These are phyloP conservation scores for Lithophane ornitopus DNA, from an alignment of 2,888 invertebrate species.

Conservation along the genomic window DNA sequence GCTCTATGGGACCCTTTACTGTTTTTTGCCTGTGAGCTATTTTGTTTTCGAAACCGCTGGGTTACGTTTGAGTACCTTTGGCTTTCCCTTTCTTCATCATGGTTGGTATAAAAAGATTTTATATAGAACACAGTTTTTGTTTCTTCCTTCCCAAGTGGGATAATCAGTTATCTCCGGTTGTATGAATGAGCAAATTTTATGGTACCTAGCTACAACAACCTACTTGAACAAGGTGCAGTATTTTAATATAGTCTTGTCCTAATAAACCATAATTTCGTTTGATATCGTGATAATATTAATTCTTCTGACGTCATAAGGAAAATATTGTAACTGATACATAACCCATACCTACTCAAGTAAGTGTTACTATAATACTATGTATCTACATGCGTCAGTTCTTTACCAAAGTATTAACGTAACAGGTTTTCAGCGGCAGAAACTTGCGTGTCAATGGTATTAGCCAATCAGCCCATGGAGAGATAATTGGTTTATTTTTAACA, in stretches of 20 bases:
- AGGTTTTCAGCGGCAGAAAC: not conserved
- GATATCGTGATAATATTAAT: not conserved
- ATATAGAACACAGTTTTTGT: no score
- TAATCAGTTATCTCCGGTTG: not conserved
- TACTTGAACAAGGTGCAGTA: not conserved
- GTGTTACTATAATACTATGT: conserved; percentile 15
- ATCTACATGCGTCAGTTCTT: conserved; percentile 1
- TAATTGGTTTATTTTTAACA: conserved; percentile 38
- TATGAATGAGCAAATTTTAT: not conserved
- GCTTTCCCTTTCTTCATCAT: conserved; percentile 5
- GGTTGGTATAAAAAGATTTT: not conserved
- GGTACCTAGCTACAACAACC: not conserved
- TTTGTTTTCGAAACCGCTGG: conserved; percentile 12
- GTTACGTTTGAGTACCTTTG: conserved; percentile 1
- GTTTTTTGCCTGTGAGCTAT: conserved; percentile 6
- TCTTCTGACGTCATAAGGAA: conserved; percentile 33
- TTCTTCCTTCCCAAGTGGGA: no score
- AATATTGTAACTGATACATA: conserved; percentile 17
- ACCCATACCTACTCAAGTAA: not conserved
- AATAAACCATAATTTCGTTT: conserved; percentile 1
- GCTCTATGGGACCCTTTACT: conserved; percentile 35
- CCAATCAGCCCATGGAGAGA: not conserved
- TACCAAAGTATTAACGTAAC: conserved; percentile 8
- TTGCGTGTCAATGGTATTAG: conserved; percentile 5
- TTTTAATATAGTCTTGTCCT: not conserved